phyloP scores from a whole-genome alignment of 2,113 vertebrate genomes.

The Antennarius striatus region DNA sequence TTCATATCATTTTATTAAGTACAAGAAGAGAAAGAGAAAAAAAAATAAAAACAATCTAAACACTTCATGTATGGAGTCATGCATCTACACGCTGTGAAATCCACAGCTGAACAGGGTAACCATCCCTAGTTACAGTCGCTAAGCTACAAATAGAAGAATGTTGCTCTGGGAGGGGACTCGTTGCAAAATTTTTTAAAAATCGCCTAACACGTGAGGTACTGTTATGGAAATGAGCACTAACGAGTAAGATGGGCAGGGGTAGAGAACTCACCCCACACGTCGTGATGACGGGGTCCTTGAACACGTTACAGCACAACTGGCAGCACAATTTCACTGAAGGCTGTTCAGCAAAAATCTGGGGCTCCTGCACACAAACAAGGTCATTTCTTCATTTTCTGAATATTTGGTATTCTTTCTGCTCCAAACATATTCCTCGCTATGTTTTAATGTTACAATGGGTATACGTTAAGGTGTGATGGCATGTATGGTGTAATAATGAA shows the following conservation, averaged over 20 bases:
- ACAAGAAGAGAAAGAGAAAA: background rate
- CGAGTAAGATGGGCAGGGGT: background rate
- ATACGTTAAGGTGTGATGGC: background rate
- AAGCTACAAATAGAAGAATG: no score
- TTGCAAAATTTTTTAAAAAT: no score
- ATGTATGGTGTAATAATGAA: background rate
- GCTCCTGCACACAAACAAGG: slow-evolving; percentile 81
- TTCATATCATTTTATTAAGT: background rate
- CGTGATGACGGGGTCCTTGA: slow-evolving; percentile 98
- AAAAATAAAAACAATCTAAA: background rate
- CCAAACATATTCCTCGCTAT: background rate
- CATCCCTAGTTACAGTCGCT: no score
- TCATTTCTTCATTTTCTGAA: background rate
- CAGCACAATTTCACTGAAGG: slow-evolving; percentile 97
- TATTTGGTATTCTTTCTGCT: background rate
- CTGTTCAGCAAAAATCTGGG: slow-evolving; percentile 95
- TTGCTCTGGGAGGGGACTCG: no score
- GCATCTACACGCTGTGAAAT: background rate
- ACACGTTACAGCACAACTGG: slow-evolving; percentile 94
- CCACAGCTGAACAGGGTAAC: no score
- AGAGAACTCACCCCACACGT: slow-evolving; percentile 91
- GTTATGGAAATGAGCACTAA: background rate
- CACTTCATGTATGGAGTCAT: background rate
- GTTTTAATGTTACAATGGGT: background rate
- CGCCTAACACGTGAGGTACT: no score